Evolutionary conservation across 2,113 vertebrate genomes (phyloP).

Genomic region (Corythaeola cristata): DNA sequence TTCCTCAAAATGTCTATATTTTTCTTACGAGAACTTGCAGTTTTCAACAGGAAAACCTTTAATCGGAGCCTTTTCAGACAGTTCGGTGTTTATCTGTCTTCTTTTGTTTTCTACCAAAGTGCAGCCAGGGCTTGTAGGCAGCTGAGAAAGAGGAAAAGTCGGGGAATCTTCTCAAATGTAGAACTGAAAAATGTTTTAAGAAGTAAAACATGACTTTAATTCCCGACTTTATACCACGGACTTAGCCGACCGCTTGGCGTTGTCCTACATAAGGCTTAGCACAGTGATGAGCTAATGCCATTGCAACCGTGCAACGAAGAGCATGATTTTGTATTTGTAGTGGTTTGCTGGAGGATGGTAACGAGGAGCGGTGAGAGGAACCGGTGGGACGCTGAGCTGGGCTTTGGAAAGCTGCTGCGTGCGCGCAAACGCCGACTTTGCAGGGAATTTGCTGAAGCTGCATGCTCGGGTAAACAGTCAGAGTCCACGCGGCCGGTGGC

Average conservation of each 20-base stretch:
- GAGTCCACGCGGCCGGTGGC: not conserved
- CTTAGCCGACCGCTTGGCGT: not conserved
- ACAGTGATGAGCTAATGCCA: not conserved
- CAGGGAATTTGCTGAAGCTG: constrained; percentile 55
- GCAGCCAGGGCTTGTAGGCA: not conserved
- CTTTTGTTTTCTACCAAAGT: not conserved
- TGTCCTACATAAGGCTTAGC: not conserved
- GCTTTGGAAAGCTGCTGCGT: not conserved
- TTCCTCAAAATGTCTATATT: not conserved
- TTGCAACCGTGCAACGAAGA: not conserved
- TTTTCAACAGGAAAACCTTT: not conserved
- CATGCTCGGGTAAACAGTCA: not conserved
- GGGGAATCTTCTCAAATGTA: not conserved
- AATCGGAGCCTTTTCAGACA: not conserved
- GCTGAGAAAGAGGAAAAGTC: not conserved
- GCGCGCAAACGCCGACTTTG: not conserved
- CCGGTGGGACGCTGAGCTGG: not conserved
- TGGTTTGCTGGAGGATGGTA: not conserved
- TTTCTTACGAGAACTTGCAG: not conserved
- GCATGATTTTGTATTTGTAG: not conserved
- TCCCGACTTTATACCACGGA: not conserved
- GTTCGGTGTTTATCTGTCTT: not conserved
- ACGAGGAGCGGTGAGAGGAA: not conserved
- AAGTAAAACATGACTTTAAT: not conserved
- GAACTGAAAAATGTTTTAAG: not conserved